Conservation (phyloP, 2,797 vertebrate genomes). For the Artibeus lituratus region DNA sequence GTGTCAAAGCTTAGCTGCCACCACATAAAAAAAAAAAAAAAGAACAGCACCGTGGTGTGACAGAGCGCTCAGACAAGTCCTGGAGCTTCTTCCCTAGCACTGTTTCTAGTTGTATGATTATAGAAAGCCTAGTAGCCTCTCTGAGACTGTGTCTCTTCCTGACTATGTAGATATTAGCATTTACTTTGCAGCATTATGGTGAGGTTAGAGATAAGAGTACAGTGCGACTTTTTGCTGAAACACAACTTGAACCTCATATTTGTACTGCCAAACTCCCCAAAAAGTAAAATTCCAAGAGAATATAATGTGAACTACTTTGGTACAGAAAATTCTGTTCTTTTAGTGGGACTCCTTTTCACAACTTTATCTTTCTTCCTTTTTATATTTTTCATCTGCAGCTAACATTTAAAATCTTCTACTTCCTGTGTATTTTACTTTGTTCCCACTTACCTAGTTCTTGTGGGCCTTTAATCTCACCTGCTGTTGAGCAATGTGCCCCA, state of each 20-base stretch:
- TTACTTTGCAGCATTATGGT: not conserved
- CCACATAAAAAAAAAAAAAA: not conserved
- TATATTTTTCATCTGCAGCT: not conserved
- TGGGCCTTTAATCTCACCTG: not conserved
- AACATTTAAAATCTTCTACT: not conserved
- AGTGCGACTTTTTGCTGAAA: not conserved
- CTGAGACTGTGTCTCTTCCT: not conserved
- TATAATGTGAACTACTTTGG: not conserved
- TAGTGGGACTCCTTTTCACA: not conserved
- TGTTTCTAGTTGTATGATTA: not conserved
- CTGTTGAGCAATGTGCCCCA: not conserved
- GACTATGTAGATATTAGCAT: not conserved
- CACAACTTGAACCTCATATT: not conserved
- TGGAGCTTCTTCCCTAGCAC: not conserved
- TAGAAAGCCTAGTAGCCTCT: not conserved
- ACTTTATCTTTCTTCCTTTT: not conserved
- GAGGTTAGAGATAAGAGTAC: not conserved
- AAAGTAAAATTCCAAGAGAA: not conserved
- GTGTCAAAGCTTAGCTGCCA: not conserved
- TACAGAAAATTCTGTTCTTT: not conserved
- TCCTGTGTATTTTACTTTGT: not conserved
- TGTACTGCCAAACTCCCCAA: not conserved
- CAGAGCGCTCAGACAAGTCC: not conserved
- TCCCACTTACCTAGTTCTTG: not conserved
- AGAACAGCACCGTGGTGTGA: not conserved